Conservation (phyloP, 2,888 invertebrate species). For the Drosophila demipolita region DNA sequence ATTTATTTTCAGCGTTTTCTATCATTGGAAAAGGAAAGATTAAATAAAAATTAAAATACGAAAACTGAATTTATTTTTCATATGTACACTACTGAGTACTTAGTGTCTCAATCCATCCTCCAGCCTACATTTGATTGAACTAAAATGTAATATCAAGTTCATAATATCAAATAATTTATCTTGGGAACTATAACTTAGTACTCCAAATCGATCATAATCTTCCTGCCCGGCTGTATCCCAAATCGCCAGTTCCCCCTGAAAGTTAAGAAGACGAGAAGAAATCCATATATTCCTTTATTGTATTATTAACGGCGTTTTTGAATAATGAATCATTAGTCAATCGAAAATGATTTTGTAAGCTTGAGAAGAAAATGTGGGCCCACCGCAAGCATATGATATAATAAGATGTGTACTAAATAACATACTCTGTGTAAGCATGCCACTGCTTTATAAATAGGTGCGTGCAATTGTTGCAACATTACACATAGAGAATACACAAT, state of each 20-base stretch:
- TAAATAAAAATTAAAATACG: background rate
- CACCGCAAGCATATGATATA: conserved; percentile 1
- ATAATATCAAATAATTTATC: conserved; percentile 8
- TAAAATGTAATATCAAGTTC: conserved; percentile 12
- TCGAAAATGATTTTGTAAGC: conserved; percentile 15
- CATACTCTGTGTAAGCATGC: conserved; percentile 2
- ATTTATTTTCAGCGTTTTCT: conserved; percentile 21
- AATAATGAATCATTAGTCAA: conserved; percentile 23
- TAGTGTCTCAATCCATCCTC: background rate
- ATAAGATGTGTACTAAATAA: background rate
- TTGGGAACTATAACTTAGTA: conserved; percentile 87
- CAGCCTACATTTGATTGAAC: background rate
- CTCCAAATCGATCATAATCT: conserved; percentile 97
- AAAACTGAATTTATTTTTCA: background rate
- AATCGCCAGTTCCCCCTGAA: conserved; percentile 92
- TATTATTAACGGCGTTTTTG: background rate
- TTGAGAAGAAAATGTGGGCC: conserved; percentile 18
- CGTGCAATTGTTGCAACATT: background rate
- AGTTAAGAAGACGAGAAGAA: background rate
- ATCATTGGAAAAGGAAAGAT: background rate
- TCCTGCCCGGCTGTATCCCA: conserved; percentile 99
- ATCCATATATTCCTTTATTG: background rate
- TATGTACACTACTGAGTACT: background rate
- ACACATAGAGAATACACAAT: background rate
- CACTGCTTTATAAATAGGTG: conserved; percentile 5